Conservation (phyloP, 64 coral and sea anemone species). For the Hydrozoanthus tunicans region DNA sequence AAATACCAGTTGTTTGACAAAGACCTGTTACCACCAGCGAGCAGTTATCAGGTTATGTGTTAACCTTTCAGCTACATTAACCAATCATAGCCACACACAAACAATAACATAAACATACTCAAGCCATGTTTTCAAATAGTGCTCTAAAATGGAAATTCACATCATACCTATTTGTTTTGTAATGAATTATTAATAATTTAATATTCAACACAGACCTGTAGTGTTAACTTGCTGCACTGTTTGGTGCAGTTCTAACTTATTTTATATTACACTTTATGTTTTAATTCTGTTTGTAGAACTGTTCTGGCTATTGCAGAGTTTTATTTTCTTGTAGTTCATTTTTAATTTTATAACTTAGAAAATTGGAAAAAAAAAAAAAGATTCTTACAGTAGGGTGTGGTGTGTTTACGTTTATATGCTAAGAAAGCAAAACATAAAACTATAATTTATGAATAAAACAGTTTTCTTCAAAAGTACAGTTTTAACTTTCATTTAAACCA, state of each 20-base stretch:
- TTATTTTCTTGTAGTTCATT: neutral
- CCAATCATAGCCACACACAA: neutral
- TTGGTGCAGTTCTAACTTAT: neutral
- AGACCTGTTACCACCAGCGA: conserved; percentile 44
- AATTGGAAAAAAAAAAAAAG: neutral
- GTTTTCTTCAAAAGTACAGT: neutral
- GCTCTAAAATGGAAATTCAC: conserved; percentile 48
- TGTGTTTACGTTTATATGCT: neutral
- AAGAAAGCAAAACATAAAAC: neutral
- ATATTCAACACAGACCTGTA: conserved; percentile 3
- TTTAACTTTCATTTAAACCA: neutral
- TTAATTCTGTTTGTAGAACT: neutral
- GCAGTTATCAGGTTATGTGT: neutral
- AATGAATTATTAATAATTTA: conserved; percentile 55
- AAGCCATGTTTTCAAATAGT: conserved; percentile 17
- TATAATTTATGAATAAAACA: conserved; percentile 33
- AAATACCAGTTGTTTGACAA: neutral
- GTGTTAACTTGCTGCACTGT: conserved; percentile 7
- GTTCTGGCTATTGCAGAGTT: neutral
- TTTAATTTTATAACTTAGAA: neutral
- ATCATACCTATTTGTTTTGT: conserved; percentile 27
- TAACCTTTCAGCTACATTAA: neutral
- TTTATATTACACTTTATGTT: neutral
- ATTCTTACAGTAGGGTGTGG: conserved; percentile 24
- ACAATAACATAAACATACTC: conserved; percentile 6